A percentile compares a stretch with the other conserved stretches of the same genome.
phyloP scores from a whole-genome alignment of 2,797 vertebrate genomes.

The Mus minutoides region DNA sequence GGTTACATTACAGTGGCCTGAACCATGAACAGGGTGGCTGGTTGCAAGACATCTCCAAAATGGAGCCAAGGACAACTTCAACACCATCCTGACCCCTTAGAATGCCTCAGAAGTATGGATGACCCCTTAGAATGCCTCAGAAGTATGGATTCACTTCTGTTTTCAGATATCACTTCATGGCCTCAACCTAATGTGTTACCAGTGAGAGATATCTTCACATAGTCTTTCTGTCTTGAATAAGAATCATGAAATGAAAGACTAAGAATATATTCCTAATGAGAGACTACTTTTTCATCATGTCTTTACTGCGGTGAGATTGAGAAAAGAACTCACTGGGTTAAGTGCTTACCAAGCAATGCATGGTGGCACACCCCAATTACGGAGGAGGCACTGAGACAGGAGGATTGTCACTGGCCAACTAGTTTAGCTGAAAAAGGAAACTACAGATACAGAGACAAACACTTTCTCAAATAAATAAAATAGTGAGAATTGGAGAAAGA shows the following conservation, averaged over 20 bases:
- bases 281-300: neutral
- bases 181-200: neutral
- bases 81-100: neutral
- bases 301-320: neutral
- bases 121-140: neutral
- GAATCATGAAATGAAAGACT: neutral
- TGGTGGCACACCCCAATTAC: too few species aligned
- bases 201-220: neutral
- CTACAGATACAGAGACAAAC: neutral
- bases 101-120: neutral
- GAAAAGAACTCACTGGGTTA: too few species aligned
- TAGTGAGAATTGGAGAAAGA: neutral
- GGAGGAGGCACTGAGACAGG: neutral
- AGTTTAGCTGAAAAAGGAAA: neutral
- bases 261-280: neutral
- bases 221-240: constrained; percentile 15
- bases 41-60: neutral
- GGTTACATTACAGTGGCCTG: neutral
- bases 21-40: neutral
- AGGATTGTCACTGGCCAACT: neutral
- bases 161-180: neutral
- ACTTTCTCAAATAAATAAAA: neutral
- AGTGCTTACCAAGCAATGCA: neutral
- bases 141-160: neutral
- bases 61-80: neutral